Percentiles rank a stretch among this genome's conserved stretches.
Evolutionary conservation across 2,888 invertebrate genomes (phyloP).

Genomic region (Monochamus alternatus): DNA sequence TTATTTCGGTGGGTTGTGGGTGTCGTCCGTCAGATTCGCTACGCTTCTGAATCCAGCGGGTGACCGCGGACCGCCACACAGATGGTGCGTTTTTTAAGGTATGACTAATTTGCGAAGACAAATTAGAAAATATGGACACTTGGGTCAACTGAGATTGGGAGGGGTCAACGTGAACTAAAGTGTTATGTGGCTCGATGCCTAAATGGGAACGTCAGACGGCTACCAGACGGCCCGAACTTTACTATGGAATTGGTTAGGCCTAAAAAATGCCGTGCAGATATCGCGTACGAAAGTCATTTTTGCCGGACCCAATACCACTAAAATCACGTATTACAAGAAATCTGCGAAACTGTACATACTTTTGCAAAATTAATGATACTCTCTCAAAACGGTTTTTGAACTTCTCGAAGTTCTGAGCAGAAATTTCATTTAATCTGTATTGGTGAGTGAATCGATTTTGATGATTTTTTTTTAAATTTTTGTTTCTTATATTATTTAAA

Average conservation of each 20-base stretch:
- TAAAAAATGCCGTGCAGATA: conserved; percentile 36
- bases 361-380: too few relatives aligned
- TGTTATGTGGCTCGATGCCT: conserved; percentile 29
- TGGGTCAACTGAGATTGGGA: conserved; percentile 51
- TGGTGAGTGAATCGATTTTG: too few relatives aligned
- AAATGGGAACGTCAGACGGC: conserved; percentile 51
- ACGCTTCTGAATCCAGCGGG: conserved; percentile 5
- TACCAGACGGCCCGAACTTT: conserved; percentile 46
- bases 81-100: conserved; percentile 41
- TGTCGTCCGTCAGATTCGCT: conserved; percentile 8
- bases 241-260: conserved; percentile 49
- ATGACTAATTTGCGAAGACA: conserved; percentile 45
- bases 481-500: too few relatives aligned
- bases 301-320: too few relatives aligned
- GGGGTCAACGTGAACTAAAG: conserved; percentile 49
- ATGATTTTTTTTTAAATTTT: too few relatives aligned
- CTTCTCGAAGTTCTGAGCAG: too few relatives aligned
- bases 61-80: conserved; percentile 10
- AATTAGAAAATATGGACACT: conserved; percentile 49
- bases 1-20: conserved; percentile 6
- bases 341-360: too few relatives aligned
- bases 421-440: too few relatives aligned
- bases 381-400: too few relatives aligned
- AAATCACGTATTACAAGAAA: too few relatives aligned
- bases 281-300: too few relatives aligned